These are phyloP conservation scores for Bombus balteatus DNA, from an alignment of 1,140 invertebrate species.

Conservation along the genomic window DNA sequence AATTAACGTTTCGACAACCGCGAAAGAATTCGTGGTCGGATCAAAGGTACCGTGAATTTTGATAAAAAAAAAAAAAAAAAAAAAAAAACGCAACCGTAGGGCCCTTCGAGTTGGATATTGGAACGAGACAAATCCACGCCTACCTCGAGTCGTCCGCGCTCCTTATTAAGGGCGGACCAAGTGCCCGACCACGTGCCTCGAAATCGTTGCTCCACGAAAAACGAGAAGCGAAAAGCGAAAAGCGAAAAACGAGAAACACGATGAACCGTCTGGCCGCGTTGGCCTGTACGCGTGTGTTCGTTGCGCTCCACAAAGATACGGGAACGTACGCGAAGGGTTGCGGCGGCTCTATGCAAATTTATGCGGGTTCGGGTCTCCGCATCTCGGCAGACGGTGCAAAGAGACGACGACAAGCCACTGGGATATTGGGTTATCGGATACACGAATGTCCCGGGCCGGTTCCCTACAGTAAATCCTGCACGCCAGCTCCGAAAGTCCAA, in stretches of 20 bases:
- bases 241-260: conserved; percentile 48
- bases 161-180: conserved; percentile 60
- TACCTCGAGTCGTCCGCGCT: conserved; percentile 57
- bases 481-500: conserved; percentile 55
- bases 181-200: conserved; percentile 21
- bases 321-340: conserved; percentile 44
- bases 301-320: neutral
- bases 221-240: conserved; percentile 57
- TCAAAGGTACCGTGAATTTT: conserved; percentile 21
- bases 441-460: conserved; percentile 62
- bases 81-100: conserved; percentile 1
- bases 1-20: conserved; percentile 25
- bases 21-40: conserved; percentile 2
- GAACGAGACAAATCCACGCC: conserved; percentile 67
- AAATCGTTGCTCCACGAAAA: conserved; percentile 24
- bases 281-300: neutral
- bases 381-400: conserved; percentile 13
- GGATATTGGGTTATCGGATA: conserved; percentile 74
- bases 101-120: conserved; percentile 43
- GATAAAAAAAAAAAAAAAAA: neutral
- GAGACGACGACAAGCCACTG: conserved; percentile 45
- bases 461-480: conserved; percentile 37
- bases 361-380: conserved; percentile 47
- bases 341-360: conserved; percentile 68
- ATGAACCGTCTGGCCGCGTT: neutral